These are phyloP conservation scores for Brachyhypopomus gauderio DNA, from an alignment of 2,113 vertebrate genomes.

Conservation along the genomic window DNA sequence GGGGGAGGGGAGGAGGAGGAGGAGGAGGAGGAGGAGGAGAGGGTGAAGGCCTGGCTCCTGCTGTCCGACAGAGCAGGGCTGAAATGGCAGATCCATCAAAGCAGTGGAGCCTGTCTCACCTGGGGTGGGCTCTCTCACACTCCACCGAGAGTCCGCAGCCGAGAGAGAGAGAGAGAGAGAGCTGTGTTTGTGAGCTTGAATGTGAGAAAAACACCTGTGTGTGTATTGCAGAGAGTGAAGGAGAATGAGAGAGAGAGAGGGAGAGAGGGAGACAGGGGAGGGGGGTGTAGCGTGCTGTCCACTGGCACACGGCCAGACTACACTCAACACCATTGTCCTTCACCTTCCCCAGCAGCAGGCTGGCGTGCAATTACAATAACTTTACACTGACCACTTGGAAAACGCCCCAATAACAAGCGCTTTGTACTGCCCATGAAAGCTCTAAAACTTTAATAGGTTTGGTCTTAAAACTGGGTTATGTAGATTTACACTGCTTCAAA, in stretches of 20 bases:
- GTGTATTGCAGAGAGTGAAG: constrained; percentile 15
- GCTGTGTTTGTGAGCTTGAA: constrained; percentile 36
- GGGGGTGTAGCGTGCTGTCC: constrained; percentile 56
- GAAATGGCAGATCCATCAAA: constrained; percentile 77
- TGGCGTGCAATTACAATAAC: constrained; percentile 72
- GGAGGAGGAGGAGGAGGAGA: constrained; percentile 39
- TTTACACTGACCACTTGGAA: constrained; percentile 56
- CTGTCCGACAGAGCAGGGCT: constrained; percentile 67
- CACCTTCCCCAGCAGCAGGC: constrained; percentile 66
- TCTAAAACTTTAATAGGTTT: not conserved
- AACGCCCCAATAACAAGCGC: constrained; percentile 41
- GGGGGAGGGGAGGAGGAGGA: constrained; percentile 6
- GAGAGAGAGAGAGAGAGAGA: constrained; percentile 40
- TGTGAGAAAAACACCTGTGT: constrained; percentile 32
- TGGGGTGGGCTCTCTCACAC: constrained; percentile 66
- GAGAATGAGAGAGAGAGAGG: constrained; percentile 6
- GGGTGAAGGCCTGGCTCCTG: constrained; percentile 67
- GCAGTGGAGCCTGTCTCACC: constrained; percentile 71
- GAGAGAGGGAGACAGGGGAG: constrained; percentile 3
- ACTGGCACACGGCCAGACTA: constrained; percentile 72
- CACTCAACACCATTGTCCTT: constrained; percentile 72
- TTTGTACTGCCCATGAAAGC: constrained; percentile 13
- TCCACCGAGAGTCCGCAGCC: constrained; percentile 24
- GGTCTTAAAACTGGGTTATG: not conserved
- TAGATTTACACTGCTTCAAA: not conserved